These are phyloP conservation scores for Asbolus verrucosus DNA, from an alignment of 1,140 invertebrate species.

Conservation along the genomic window DNA sequence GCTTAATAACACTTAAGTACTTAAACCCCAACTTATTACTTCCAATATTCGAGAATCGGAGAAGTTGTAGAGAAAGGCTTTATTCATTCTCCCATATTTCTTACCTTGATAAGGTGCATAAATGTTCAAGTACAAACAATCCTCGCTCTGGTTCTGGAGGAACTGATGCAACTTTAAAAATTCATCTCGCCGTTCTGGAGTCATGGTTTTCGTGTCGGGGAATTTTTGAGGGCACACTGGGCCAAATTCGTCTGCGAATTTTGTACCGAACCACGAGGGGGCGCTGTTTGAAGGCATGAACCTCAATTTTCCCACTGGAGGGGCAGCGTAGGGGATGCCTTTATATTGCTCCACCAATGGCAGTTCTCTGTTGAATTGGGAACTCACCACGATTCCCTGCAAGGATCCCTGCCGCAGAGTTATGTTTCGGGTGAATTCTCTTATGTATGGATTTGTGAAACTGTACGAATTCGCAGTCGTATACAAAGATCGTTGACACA, in stretches of 20 bases:
- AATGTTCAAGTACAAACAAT: conserved; percentile 94
- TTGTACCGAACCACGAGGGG: too few species aligned
- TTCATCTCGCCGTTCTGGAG: conserved; percentile 76
- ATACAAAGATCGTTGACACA: too few species aligned
- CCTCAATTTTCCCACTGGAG: conserved; percentile 81
- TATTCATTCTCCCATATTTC: too few species aligned
- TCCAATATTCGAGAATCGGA: too few species aligned
- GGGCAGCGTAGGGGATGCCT: conserved; percentile 91
- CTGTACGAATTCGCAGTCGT: too few species aligned
- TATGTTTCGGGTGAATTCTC: too few species aligned
- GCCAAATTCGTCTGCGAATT: conserved; percentile 71
- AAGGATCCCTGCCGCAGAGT: conserved; percentile 64
- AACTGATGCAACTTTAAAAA: conserved; percentile 76
- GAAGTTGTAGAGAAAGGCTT: too few species aligned
- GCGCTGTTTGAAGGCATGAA: conserved; percentile 86
- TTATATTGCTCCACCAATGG: conserved; percentile 72
- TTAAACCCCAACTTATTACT: not conserved
- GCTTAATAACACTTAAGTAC: conserved; percentile 17
- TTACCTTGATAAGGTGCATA: conserved; percentile 85
- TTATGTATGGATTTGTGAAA: too few species aligned
- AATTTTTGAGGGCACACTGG: conserved; percentile 88
- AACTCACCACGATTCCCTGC: conserved; percentile 71
- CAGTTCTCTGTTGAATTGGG: conserved; percentile 68
- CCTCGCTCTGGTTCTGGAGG: conserved; percentile 86
- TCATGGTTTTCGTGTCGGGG: conserved; percentile 73